Evolutionary conservation across 2,113 vertebrate genomes (phyloP), one percentile per base, ranked within the genome.

Genomic region (Otocyon megalotis): DNA sequence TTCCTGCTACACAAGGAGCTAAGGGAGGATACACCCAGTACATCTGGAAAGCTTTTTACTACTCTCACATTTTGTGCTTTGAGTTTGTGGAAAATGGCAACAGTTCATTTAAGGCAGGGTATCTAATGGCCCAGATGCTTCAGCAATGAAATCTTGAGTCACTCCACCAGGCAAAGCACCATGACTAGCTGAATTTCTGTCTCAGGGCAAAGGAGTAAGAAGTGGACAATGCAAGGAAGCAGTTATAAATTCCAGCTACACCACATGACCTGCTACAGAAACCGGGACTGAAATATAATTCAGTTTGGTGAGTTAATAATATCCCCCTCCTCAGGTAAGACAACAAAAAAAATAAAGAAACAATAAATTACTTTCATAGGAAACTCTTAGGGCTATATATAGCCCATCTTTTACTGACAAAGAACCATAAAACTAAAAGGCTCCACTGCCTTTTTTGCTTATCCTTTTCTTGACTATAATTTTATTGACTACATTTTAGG

Each of bases 371-470:
- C 97, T 98, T 98, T 98, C 94, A 98, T 90, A 67, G 92, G 93
- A 98, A 98, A 98, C 98, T 96, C 96, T 98, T 97, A 98, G 97
- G 97, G 97, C 97, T 95, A 97, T 83, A 98, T 95, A 97, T 83
- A 98, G 97, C 93, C 85, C 98, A 97, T 96, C 97, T 98, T 98
- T 98, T 98, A 94, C 79, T 79, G 69, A 98, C 50, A 96, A 94
- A 97, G 94, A 72, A 97, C 96, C 90, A 90, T 92, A 97, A 98
- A 97, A 72, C 95, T 96, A 79, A 97, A 88, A 65, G 96, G 77
- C 95, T 96, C 95, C 96, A 91, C 58, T 97, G 94, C 98, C 98
- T 98, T 97, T 97, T 98, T 96, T 97, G 97, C 96, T 98, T 97
- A 95, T 97, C 97, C 96, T 98, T 69, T n/a, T 69, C 67, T 69